Percentiles rank a stretch among this genome's conserved stretches.
phyloP scores from a whole-genome alignment of 2,113 vertebrate species.

The Galeopterus variegatus region DNA sequence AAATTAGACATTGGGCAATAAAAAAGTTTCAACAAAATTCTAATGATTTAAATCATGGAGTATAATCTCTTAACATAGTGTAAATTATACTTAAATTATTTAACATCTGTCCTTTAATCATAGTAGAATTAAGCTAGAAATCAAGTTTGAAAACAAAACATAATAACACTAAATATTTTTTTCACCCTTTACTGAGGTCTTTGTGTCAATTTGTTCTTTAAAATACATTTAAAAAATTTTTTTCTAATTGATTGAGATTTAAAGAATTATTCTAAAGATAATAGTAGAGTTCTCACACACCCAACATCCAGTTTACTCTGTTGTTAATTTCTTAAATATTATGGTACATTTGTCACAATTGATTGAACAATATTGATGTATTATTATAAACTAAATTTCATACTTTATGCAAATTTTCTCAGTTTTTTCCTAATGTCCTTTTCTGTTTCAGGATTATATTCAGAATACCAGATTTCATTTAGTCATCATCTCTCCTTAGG shows the following conservation, averaged over 20 bases:
- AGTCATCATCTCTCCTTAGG: no score
- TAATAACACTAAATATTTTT: not conserved
- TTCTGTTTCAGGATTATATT: not conserved
- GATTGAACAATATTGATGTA: no score
- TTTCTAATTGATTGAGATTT: not conserved
- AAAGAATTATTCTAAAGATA: not conserved
- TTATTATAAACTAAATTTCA: not conserved
- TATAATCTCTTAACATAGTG: not conserved
- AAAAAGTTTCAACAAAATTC: not conserved
- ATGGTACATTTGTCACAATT: no score
- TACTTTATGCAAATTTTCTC: not conserved
- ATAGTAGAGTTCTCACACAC: no score
- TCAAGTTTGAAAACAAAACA: not conserved
- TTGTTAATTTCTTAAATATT: no score
- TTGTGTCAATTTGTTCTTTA: not conserved
- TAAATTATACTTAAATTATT: not conserved
- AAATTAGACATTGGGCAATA: not conserved
- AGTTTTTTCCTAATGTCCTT: not conserved
- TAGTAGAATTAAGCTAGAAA: not conserved
- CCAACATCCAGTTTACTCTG: no score
- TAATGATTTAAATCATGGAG: not conserved
- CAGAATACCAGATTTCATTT: not conserved
- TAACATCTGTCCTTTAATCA: not conserved
- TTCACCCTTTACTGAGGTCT: not conserved
- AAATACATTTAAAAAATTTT: not conserved